Conservation (phyloP, 2,888 invertebrate species). For the Idaea biselata region DNA sequence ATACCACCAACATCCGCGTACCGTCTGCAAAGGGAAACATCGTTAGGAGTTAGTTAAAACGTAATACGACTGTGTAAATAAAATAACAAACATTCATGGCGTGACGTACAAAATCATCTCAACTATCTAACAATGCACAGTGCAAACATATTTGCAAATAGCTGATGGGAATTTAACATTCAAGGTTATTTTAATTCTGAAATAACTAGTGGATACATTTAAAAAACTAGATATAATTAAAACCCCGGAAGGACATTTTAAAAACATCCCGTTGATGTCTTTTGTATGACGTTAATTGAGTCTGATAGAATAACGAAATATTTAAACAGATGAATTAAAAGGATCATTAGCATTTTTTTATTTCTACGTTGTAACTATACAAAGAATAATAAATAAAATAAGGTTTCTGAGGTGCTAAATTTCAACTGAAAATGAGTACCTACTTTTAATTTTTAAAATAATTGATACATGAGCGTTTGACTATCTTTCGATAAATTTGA, state of each 20-base stretch:
- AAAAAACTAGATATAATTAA: neutral
- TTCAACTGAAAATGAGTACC: too few species aligned
- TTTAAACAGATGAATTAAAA: too few species aligned
- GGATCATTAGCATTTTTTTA: too few species aligned
- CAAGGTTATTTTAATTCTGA: too few species aligned
- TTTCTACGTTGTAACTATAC: too few species aligned
- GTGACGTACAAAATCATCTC: neutral
- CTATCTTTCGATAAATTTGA: too few species aligned
- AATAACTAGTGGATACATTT: too few species aligned
- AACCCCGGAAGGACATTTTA: neutral
- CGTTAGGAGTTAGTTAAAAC: conserved; percentile 11
- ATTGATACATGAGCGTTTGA: too few species aligned
- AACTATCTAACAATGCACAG: neutral
- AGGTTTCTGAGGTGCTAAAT: too few species aligned
- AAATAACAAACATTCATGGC: neutral
- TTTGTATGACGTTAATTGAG: neutral
- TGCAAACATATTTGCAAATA: neutral
- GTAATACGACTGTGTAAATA: neutral
- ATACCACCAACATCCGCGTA: conserved; percentile 96
- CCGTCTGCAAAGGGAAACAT: conserved; percentile 86
- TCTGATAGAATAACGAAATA: neutral
- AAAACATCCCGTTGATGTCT: neutral
- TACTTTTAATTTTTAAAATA: too few species aligned
- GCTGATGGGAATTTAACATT: too few species aligned
- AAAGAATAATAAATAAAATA: too few species aligned